A percentile compares a stretch with the other conserved stretches of the same genome.
These are phyloP conservation scores for Cephus rjabovi DNA, from an alignment of 2,888 invertebrate genomes.

Conservation along the genomic window DNA sequence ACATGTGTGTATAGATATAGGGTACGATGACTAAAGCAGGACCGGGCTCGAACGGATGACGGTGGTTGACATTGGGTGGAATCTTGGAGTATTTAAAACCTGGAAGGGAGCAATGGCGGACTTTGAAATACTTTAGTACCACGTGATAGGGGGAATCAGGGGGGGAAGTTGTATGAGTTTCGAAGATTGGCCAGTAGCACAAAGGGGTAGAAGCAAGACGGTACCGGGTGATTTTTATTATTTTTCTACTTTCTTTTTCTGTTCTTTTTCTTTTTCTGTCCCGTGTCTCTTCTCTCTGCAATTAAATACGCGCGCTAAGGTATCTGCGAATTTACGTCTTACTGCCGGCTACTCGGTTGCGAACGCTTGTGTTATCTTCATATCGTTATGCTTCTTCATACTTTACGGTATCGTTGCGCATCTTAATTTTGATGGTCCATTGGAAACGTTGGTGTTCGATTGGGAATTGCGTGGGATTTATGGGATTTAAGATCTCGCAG, in stretches of 20 bases:
- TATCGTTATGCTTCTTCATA: no score
- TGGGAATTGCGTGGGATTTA: slow-evolving; percentile 47
- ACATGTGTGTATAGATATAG: not conserved
- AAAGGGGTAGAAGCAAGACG: slow-evolving; percentile 23
- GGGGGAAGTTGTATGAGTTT: not conserved
- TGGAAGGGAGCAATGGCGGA: no score
- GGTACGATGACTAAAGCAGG: not conserved
- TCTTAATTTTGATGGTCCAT: slow-evolving; percentile 39
- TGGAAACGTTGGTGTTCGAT: slow-evolving; percentile 30
- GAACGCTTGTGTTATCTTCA: no score
- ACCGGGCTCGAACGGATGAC: no score
- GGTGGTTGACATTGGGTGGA: no score
- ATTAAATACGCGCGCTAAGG: slow-evolving; percentile 40
- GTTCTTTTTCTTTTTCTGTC: no score
- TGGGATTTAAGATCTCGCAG: not conserved
- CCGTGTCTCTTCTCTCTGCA: slow-evolving; percentile 30
- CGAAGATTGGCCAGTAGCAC: slow-evolving; percentile 21
- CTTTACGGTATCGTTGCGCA: slow-evolving; percentile 32
- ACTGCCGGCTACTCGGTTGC: slow-evolving; percentile 42
- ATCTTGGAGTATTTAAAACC: no score
- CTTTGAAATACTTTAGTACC: no score
- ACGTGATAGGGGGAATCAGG: not conserved
- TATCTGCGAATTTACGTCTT: slow-evolving; percentile 42
- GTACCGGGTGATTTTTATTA: slow-evolving; percentile 13
- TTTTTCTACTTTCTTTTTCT: no score